Evolutionary conservation across 1,140 invertebrate genomes (phyloP), one percentile per base, ranked within the genome.

Genomic region (Aricia agestis): DNA sequence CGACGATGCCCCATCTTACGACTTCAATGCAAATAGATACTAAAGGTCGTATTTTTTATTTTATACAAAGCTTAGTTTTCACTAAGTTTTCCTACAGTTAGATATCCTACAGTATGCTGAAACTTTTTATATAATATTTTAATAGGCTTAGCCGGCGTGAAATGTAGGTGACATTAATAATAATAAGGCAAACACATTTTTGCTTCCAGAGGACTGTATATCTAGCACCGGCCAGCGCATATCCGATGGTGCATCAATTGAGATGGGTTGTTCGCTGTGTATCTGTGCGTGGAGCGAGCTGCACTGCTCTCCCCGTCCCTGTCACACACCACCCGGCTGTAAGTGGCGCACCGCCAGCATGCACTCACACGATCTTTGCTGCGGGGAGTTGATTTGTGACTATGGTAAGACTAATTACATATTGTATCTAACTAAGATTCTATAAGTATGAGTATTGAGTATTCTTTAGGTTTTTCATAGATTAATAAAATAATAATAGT

Each of bases 1-100:
- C 82, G 19, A 68, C 80, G 9, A 70, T 87, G 2, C 85, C 87
- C 7, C 84, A 88, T 79, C 76, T 89, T 11, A 91, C 89, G 15
- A 91, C 87, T 6, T 89, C 89, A 15, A 89, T 91, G 84, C 84
- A 86, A 74, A 67, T 89, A 31, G 84, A 87, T 70, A 77, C 72
- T 5, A 86, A 87, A 83, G 84, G 85, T 87, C 82, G 11, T 31
- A 42, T 32, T 52, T 42, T 36, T 66, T 36, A 70, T 67, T n/a
- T 67, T n/a, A 45, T n/a, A 42, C 10, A 31, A 36, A 36, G 9
- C 5, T 36, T 5, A 36, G 6, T 36, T 36, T 2, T 36, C 36
- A 6, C 2, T 36, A 36, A 25, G 1, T 25, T 25, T 25, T 25
- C 25, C 3, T 25, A 25, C 25, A 25, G 25, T 2, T 3, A 25